Base-by-base conservation (phyloP, 2,888 invertebrate species). In the Hipparchia semele region DNA sequence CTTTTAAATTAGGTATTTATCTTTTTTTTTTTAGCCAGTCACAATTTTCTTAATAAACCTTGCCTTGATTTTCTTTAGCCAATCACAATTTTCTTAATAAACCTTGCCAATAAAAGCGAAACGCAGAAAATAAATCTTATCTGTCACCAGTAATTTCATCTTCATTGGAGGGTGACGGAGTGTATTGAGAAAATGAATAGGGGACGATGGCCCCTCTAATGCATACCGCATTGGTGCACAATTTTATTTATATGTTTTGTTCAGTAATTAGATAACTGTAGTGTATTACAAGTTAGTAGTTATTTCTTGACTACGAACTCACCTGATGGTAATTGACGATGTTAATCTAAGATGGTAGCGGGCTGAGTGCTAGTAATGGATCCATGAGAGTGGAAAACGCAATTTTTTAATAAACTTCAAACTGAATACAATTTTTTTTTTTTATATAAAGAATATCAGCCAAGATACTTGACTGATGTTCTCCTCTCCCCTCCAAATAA, bases 151-250 rank as follows among this genome's bases (percentile, higher is more conserved):
- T 75, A 76, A 70, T 74, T 70, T 68, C 56, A 65, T 71, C 75
- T 74, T 33, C 56, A 73, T 70, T 70, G 75, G 71, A 86, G 90
- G 91, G 90, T 86, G 88, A 84, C 86, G 85, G 84, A 80, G 79
- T 82, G 85, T 79, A 82, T 84, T 84, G 82, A 81, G 82, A 82
- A 86, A 85, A 87, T 86, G 88, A 88, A 88, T 89, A 83, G 84
- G 83, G 81, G 87, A 86, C 83, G 33, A 54, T 12, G 83, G 74
- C 78, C 80, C 81, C 78, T 85, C 66, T 71, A 73, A 73, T 71
- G 73, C 23, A 10, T 83, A 81, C 81, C 83, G 78, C 80, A 80
- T 80, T 79, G 79, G 73, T 80, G 71, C 75, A 79, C 81, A 79
- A 86, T 84, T 81, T 79, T 68, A 73, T 75, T 71, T 71, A 61